A percentile compares a stretch with the other conserved stretches of the same genome.
phyloP scores from a whole-genome alignment of 2,113 vertebrate species.

The Ageneiosus marmoratus region DNA sequence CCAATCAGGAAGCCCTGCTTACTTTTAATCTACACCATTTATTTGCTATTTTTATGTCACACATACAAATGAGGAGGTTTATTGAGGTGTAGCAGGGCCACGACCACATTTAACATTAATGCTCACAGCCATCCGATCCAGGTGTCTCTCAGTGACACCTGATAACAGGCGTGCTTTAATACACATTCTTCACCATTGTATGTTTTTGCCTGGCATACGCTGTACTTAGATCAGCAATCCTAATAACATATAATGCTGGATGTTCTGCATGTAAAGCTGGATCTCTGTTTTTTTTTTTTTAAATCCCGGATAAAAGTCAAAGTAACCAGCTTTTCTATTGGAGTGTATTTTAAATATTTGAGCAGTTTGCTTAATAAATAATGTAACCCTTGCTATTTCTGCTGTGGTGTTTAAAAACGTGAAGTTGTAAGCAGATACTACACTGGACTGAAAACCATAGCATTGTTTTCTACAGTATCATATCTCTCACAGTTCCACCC shows the following conservation, averaged over 20 bases:
- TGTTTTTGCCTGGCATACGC: background rate
- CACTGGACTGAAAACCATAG: background rate
- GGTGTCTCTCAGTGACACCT: constrained; percentile 15
- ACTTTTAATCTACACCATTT: background rate
- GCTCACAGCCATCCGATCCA: constrained; percentile 21
- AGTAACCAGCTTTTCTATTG: background rate
- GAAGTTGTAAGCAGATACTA: constrained; percentile 9
- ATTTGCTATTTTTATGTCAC: background rate
- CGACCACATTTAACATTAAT: background rate
- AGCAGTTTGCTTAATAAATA: background rate
- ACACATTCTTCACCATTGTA: background rate
- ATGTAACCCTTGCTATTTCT: constrained; percentile 1
- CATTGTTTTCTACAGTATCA: background rate
- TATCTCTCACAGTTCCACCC: constrained; percentile 7
- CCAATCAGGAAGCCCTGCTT: background rate
- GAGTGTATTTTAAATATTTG: background rate
- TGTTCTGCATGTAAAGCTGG: background rate
- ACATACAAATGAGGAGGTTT: background rate
- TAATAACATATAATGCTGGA: background rate
- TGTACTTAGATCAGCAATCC: background rate
- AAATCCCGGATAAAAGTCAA: background rate
- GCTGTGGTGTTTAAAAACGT: background rate
- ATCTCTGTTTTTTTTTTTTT: background rate
- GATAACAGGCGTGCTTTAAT: constrained; percentile 4
- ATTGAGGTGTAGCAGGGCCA: constrained; percentile 4